These are phyloP conservation scores for Zootoca vivipara DNA, from an alignment of 2,113 vertebrate genomes.

Conservation along the genomic window DNA sequence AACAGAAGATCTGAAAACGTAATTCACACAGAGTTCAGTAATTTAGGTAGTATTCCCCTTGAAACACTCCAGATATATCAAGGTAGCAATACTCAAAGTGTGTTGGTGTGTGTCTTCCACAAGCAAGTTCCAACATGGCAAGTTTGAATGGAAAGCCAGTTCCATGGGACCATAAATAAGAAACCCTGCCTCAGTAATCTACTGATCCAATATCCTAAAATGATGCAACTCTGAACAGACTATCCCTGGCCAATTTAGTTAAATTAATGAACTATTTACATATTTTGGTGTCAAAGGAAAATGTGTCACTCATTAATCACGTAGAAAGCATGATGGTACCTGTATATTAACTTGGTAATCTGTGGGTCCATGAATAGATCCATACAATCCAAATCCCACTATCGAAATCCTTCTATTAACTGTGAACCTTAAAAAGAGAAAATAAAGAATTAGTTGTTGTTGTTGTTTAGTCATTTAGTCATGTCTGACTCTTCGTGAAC, in stretches of 20 bases:
- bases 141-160: not conserved
- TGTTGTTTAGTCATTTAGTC: no score
- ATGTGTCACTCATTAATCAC: not conserved
- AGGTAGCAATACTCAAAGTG: no score
- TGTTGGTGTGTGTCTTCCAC: no score
- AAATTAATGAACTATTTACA: not conserved
- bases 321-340: constrained; percentile 72
- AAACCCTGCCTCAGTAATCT: not conserved
- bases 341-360: constrained; percentile 98
- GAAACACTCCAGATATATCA: not conserved
- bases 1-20: not conserved
- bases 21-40: not conserved
- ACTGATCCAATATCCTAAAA: not conserved
- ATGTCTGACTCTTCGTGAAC: no score
- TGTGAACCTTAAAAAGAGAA: constrained; percentile 82
- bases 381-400: constrained; percentile 94
- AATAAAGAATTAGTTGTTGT: not conserved
- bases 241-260: not conserved
- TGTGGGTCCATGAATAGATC: constrained; percentile 94
- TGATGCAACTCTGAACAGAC: not conserved
- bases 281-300: not conserved
- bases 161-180: no score
- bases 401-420: constrained; percentile 93
- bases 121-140: not conserved
- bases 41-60: not conserved